phyloP scores from a whole-genome alignment of 2,797 vertebrate genomes.

The Spea hammondii region DNA sequence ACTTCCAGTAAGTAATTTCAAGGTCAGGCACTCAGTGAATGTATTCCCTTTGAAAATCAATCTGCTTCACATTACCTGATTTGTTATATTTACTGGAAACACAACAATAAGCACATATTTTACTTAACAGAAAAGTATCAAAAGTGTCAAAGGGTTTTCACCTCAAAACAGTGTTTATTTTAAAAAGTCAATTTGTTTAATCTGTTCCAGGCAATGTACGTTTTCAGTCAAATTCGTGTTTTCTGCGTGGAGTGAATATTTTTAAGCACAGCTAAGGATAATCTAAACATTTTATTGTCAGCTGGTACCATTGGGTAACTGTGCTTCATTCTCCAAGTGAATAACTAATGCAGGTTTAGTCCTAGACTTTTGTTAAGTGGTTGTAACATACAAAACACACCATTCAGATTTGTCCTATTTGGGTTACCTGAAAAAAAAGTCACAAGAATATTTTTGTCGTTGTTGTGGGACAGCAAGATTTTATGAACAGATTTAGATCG shows the following conservation, averaged over 20 bases:
- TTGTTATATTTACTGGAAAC: slow-evolving; percentile 44
- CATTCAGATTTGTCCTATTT: too few relatives aligned
- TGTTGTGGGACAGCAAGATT: too few relatives aligned
- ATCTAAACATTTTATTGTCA: too few relatives aligned
- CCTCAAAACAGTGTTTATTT: neutral
- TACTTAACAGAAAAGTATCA: slow-evolving; percentile 23
- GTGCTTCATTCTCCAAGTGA: too few relatives aligned
- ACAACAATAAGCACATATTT: slow-evolving; percentile 24
- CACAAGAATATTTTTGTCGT: too few relatives aligned
- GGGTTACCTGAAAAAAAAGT: too few relatives aligned
- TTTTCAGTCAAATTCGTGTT: neutral
- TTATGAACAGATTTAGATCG: too few relatives aligned
- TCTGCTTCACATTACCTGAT: slow-evolving; percentile 34
- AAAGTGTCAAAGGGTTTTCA: slow-evolving; percentile 23
- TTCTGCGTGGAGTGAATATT: neutral
- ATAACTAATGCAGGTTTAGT: too few relatives aligned
- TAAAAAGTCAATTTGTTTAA: neutral
- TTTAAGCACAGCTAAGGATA: neutral
- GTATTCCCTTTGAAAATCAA: slow-evolving; percentile 49
- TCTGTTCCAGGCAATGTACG: too few relatives aligned
- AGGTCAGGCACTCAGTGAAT: slow-evolving; percentile 36
- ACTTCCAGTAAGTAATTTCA: slow-evolving; percentile 41
- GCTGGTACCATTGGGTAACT: too few relatives aligned
- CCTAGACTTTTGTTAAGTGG: too few relatives aligned
- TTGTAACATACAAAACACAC: too few relatives aligned